Conservation (phyloP, 2,797 vertebrate genomes). For the Oryzias dopingdopingensis region DNA sequence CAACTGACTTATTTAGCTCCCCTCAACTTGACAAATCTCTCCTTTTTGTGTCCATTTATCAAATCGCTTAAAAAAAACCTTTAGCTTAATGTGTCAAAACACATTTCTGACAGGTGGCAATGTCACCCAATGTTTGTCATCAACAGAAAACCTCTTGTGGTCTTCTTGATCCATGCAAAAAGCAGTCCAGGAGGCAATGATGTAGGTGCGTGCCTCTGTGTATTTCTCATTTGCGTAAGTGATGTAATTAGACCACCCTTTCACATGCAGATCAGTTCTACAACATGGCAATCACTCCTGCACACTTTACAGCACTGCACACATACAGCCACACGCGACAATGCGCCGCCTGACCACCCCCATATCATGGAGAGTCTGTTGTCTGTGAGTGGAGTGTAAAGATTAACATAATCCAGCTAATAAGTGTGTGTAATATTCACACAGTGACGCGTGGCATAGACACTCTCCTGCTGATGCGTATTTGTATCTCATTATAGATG, state of each 20-base stretch:
- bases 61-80: slow-evolving; percentile 42
- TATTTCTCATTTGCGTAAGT: slow-evolving; percentile 71
- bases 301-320: slow-evolving; percentile 43
- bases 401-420: slow-evolving; percentile 87
- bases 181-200: slow-evolving; percentile 46
- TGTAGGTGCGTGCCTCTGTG: slow-evolving; percentile 47
- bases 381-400: slow-evolving; percentile 81
- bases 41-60: slow-evolving; percentile 40
- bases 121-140: slow-evolving; percentile 43
- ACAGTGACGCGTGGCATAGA: slow-evolving; percentile 80
- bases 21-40: slow-evolving; percentile 50
- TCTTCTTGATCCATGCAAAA: slow-evolving; percentile 60
- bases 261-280: slow-evolving; percentile 78
- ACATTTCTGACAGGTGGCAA: slow-evolving; percentile 59
- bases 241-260: slow-evolving; percentile 76
- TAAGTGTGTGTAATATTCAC: slow-evolving; percentile 84
- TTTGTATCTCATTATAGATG: slow-evolving; percentile 86
- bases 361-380: slow-evolving; percentile 74
- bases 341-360: slow-evolving; percentile 65
- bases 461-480: slow-evolving; percentile 82
- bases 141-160: slow-evolving; percentile 42
- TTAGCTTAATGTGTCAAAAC: slow-evolving; percentile 33
- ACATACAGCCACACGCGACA: slow-evolving; percentile 56
- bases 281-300: slow-evolving; percentile 73
- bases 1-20: slow-evolving; percentile 47